These are phyloP conservation scores for Thaumetopoea pityocampa DNA, from an alignment of 1,140 invertebrate genomes.

Conservation along the genomic window DNA sequence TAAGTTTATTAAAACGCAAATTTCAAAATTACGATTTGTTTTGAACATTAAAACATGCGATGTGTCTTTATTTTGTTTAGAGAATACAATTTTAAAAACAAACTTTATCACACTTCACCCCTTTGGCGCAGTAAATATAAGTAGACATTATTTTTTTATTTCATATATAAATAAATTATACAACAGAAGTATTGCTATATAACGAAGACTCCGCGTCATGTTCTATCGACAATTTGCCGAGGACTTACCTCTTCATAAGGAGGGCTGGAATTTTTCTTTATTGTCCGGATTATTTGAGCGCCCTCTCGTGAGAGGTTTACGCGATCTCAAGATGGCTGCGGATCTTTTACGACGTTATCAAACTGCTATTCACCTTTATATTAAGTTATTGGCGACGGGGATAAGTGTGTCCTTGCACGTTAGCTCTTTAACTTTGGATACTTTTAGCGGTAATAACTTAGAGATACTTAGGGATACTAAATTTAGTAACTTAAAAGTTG, in stretches of 20 bases:
- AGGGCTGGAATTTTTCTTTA: constrained; percentile 73
- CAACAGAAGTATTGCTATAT: too few relatives aligned
- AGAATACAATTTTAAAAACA: too few relatives aligned
- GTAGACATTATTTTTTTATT: constrained; percentile 2
- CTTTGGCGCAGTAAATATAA: too few relatives aligned
- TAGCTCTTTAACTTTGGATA: constrained; percentile 12
- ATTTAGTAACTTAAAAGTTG: too few relatives aligned
- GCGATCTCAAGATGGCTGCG: constrained; percentile 63
- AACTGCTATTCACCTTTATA: constrained; percentile 61
- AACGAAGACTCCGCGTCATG: constrained; percentile 38
- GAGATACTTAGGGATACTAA: too few relatives aligned
- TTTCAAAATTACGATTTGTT: too few relatives aligned
- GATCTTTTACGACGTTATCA: constrained; percentile 71
- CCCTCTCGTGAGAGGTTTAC: constrained; percentile 62
- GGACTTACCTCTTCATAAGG: constrained; percentile 74
- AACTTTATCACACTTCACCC: too few relatives aligned
- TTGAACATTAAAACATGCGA: too few relatives aligned
- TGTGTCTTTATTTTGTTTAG: too few relatives aligned
- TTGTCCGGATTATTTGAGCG: constrained; percentile 71
- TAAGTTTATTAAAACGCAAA: too few relatives aligned
- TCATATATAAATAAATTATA: too few relatives aligned
- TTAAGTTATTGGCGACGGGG: constrained; percentile 59
- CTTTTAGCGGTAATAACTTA: too few relatives aligned
- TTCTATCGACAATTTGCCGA: constrained; percentile 63
- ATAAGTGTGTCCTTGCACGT: constrained; percentile 3